phyloP scores from a whole-genome alignment of 64 coral and sea anemone species.

The Porites australiensis region DNA sequence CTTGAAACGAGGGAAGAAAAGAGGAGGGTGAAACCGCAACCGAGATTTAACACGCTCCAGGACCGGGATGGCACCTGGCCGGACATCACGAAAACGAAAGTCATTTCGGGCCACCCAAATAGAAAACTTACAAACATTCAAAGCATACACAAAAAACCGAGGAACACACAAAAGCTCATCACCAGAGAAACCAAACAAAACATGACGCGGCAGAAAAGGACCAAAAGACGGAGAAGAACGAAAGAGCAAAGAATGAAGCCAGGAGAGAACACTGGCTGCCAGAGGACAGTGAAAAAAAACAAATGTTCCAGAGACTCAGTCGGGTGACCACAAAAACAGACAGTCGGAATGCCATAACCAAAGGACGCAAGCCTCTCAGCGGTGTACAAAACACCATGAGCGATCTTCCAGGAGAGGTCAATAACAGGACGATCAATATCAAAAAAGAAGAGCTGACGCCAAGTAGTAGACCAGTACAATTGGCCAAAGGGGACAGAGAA shows the following conservation, averaged over 20 bases:
- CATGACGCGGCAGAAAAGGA: neutral
- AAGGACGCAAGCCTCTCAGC: neutral
- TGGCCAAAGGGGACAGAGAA: neutral
- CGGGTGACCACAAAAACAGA: neutral
- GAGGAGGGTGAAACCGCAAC: neutral
- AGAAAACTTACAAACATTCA: neutral
- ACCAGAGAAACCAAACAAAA: neutral
- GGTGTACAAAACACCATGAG: conserved; percentile 14
- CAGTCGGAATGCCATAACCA: neutral
- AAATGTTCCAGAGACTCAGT: neutral
- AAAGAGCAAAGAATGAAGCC: neutral
- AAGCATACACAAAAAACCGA: neutral
- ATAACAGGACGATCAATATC: neutral
- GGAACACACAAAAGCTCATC: neutral
- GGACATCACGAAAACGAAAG: neutral
- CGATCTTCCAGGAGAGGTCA: conserved; percentile 24
- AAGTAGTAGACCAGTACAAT: conserved; percentile 18
- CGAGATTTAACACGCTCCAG: too few species aligned
- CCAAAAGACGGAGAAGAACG: neutral
- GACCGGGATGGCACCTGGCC: neutral
- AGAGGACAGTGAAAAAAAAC: conserved; percentile 22
- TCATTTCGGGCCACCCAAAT: neutral
- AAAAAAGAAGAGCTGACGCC: too few species aligned
- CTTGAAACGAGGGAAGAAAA: too few species aligned
- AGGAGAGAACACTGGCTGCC: neutral